These are phyloP conservation scores for Platysteira castanea DNA, from an alignment of 2,113 vertebrate species.

Conservation along the genomic window DNA sequence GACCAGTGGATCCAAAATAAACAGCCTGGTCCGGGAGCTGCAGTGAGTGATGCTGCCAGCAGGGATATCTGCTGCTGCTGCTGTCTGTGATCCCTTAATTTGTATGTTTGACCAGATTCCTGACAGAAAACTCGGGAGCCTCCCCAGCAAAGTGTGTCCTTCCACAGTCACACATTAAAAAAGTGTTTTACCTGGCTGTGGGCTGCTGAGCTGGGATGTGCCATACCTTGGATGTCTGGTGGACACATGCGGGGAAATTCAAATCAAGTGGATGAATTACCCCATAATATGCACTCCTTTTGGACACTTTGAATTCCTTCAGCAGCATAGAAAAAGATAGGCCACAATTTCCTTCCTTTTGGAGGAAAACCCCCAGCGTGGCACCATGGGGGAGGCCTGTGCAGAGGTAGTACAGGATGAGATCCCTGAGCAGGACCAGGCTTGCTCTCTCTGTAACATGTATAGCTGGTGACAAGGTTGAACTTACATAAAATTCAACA, in stretches of 20 bases:
- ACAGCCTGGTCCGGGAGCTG: not conserved
- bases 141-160: not conserved
- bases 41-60: not conserved
- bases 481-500: not conserved
- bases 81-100: not conserved
- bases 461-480: not conserved
- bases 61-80: not conserved
- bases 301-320: not conserved
- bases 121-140: not conserved
- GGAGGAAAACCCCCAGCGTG: not conserved
- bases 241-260: not conserved
- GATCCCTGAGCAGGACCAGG: not conserved
- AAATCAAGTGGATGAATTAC: not conserved
- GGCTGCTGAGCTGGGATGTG: not conserved
- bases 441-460: fast-evolving
- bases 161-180: not conserved
- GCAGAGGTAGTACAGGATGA: not conserved
- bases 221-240: not conserved
- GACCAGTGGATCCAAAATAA: not conserved
- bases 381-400: not conserved
- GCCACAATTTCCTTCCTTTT: not conserved
- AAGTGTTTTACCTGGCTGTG: not conserved
- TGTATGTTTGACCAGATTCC: not conserved
- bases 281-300: not conserved
- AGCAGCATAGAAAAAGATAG: not conserved